phyloP scores from a whole-genome alignment of 2,888 invertebrate genomes.

The Prosapia bicincta region DNA sequence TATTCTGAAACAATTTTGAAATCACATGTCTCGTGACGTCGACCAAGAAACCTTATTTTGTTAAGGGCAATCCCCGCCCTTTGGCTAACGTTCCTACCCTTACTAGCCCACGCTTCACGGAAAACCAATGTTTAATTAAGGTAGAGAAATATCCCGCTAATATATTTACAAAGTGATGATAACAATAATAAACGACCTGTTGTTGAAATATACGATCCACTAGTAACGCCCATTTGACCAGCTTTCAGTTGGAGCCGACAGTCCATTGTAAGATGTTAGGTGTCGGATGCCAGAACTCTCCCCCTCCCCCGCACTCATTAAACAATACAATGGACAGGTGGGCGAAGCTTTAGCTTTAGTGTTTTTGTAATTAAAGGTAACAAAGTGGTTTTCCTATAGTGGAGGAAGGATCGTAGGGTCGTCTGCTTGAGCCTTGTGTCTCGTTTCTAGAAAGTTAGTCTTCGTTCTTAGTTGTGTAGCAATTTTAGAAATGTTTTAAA shows the following conservation, averaged over 20 bases:
- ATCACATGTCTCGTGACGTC: no score
- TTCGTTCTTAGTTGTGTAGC: no score
- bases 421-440: no score
- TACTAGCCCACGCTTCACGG: not conserved
- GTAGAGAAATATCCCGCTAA: not conserved
- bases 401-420: no score
- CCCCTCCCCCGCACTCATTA: not conserved
- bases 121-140: not conserved
- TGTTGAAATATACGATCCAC: not conserved
- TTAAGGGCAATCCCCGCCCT: no score
- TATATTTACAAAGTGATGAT: not conserved
- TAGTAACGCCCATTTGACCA: not conserved
- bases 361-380: not conserved
- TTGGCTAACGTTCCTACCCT: not conserved
- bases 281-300: not conserved
- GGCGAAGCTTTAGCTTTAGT: not conserved
- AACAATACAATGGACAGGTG: slow-evolving; percentile 2
- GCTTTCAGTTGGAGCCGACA: not conserved
- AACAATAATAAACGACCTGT: not conserved
- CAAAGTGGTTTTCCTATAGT: not conserved
- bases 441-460: no score
- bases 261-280: not conserved
- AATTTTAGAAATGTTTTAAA: no score
- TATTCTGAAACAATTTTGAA: no score
- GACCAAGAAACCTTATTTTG: no score